Base-by-base conservation (phyloP, 2,888 invertebrate species). In the Melanostoma mellinum region DNA sequence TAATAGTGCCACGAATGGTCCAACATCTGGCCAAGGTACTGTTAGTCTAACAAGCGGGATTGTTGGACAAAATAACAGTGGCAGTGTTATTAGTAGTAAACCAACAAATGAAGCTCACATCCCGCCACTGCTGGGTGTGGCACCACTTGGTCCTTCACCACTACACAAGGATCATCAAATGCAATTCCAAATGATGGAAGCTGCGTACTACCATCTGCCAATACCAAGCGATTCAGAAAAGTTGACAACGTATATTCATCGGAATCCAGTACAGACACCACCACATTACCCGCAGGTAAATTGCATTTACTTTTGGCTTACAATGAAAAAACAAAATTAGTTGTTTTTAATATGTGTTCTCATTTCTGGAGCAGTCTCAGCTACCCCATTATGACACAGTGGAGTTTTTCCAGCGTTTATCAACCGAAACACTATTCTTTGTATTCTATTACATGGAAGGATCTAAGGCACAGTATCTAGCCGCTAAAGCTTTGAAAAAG, bases 401-500 rank as follows among this genome's bases (percentile, higher is more conserved):
- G 90, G 99, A 99, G 92, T 99, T 98, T 94, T 99, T 98, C 94
- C 97, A 98, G 93, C 95, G 98, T 91, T 93, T 99, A 89, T 97
- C 98, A 86, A 98, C 98, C 86, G 99, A 99, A 93, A 98, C 99
- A 86, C 93, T 99, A 86, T 99, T 99, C 94, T 99, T 99, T 93
- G 98, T 99, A 92, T 99, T 99, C 94, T 99, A 99, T 93, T 99
- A 99, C 92, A 98, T 99, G 98, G 99, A 99, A 93, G 99, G 99
- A 90, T 99, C 99, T 87, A 98, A 98, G 92, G 99, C 99, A 90
- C 99, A 99, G 94, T 98, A 99, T 93, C 94, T 99, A 91, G 99
- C 99, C 87, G 99, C 99, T 76, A 99, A 99, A 93, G 99, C 99
- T 89, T 94, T 99, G 88, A 99, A 99, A 92, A 99, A 99, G 92